Percentiles rank a stretch among this genome's conserved stretches.
Conservation (phyloP, 1,140 invertebrate genomes). For the Pomacea maculata region DNA sequence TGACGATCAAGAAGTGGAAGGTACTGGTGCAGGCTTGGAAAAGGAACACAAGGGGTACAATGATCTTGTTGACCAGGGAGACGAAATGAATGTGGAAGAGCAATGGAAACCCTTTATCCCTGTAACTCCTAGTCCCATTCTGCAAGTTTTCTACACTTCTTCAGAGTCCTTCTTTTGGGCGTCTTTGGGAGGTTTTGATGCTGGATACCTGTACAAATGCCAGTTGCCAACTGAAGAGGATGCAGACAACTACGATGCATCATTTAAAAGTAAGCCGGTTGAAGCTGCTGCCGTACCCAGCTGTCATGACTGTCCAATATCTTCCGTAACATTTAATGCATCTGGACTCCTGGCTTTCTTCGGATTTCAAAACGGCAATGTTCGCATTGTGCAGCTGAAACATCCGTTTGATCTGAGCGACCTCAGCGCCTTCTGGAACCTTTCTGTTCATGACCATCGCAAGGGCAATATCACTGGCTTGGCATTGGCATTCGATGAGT, state of each 20-base stretch:
- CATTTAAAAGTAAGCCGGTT: slow-evolving; percentile 1
- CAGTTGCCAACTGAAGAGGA: neutral
- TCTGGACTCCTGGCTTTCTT: slow-evolving; percentile 8
- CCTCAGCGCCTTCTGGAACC: slow-evolving; percentile 21
- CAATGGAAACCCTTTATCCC: slow-evolving; percentile 24
- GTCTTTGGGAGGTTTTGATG: slow-evolving; percentile 26
- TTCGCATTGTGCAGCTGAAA: slow-evolving; percentile 2
- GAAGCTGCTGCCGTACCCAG: slow-evolving; percentile 14
- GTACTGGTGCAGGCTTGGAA: neutral
- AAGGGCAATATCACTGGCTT: slow-evolving; percentile 23
- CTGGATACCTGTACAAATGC: slow-evolving; percentile 27
- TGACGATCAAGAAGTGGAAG: neutral
- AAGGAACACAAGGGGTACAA: neutral
- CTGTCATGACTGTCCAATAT: slow-evolving; percentile 18
- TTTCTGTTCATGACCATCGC: slow-evolving; percentile 19
- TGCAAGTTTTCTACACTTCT: neutral
- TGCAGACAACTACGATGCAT: neutral
- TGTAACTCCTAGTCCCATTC: slow-evolving; percentile 8
- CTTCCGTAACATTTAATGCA: neutral
- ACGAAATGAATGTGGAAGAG: neutral
- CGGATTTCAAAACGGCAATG: slow-evolving; percentile 21
- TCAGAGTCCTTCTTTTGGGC: slow-evolving; percentile 3
- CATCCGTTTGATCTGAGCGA: slow-evolving; percentile 13
- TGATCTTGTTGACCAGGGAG: neutral
- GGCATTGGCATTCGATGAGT: slow-evolving; percentile 10